Conservation (phyloP, 1,140 invertebrate genomes). For the Cheumatopsyche charites region DNA sequence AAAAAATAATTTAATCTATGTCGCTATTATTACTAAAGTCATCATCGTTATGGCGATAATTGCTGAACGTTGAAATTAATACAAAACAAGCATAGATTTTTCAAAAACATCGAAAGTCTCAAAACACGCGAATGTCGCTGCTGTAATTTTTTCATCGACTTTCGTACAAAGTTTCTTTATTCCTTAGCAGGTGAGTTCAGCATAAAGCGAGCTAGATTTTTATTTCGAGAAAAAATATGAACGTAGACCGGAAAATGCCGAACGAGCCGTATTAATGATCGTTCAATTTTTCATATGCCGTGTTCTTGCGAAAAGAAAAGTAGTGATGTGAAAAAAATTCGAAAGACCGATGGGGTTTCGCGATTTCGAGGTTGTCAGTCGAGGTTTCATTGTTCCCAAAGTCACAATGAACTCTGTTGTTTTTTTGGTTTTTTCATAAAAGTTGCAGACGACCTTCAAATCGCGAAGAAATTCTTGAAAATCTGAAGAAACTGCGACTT, state of each 20-base stretch:
- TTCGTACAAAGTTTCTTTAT: too few species aligned
- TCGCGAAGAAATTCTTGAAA: too few species aligned
- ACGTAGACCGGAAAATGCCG: background rate
- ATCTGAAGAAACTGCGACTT: too few species aligned
- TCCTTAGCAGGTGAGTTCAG: too few species aligned
- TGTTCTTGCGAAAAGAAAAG: background rate
- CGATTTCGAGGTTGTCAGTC: conserved; percentile 18
- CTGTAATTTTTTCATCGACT: too few species aligned
- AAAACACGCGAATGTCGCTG: conserved; percentile 1
- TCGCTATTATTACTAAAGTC: background rate
- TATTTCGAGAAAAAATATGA: conserved; percentile 24
- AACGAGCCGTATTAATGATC: background rate
- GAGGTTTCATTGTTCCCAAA: background rate
- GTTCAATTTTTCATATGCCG: conserved; percentile 8
- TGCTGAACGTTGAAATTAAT: conserved; percentile 1
- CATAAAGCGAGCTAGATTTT: background rate
- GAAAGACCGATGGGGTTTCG: background rate
- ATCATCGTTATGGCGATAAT: conserved; percentile 2
- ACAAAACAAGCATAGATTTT: background rate
- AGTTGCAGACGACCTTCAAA: too few species aligned
- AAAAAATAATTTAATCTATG: too few species aligned
- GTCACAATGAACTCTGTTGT: conserved; percentile 1
- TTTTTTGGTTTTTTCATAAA: background rate
- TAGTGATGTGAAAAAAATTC: background rate
- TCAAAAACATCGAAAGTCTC: conserved; percentile 4